A percentile compares a stretch with the other conserved stretches of the same genome.
phyloP scores from a whole-genome alignment of 2,113 vertebrate species.

The Pygoscelis antarcticus region DNA sequence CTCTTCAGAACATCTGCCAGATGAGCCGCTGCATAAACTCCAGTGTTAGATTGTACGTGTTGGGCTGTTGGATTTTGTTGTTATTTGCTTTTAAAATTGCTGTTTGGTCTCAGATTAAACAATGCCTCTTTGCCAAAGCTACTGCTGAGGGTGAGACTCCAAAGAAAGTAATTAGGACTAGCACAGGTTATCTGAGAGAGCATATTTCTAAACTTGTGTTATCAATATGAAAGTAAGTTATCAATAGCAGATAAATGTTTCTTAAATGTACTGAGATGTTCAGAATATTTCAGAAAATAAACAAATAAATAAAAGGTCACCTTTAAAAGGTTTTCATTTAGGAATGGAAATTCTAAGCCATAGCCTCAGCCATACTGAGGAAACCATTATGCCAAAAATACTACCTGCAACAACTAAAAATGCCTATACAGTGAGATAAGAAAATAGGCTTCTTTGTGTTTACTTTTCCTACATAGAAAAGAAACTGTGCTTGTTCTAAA shows the following conservation, averaged over 20 bases:
- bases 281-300: neutral
- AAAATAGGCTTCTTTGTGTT: neutral
- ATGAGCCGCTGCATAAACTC: neutral
- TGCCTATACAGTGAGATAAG: neutral
- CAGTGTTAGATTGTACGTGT: neutral
- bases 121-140: neutral
- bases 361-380: neutral
- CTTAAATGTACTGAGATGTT: neutral
- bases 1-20: neutral
- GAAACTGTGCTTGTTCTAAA: neutral
- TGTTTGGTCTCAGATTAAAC: neutral
- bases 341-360: neutral
- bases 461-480: neutral
- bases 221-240: neutral
- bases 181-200: neutral
- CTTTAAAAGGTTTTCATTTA: neutral
- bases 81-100: constrained; percentile 4
- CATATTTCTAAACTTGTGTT: neutral
- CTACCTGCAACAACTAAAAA: neutral
- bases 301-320: neutral
- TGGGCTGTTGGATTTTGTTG: neutral
- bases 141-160: neutral
- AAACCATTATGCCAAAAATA: neutral
- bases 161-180: neutral
- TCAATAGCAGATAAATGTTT: neutral